A percentile compares a stretch with the other conserved stretches of the same genome.
phyloP scores from a whole-genome alignment of 2,113 vertebrate genomes.

The Loxodonta africana region DNA sequence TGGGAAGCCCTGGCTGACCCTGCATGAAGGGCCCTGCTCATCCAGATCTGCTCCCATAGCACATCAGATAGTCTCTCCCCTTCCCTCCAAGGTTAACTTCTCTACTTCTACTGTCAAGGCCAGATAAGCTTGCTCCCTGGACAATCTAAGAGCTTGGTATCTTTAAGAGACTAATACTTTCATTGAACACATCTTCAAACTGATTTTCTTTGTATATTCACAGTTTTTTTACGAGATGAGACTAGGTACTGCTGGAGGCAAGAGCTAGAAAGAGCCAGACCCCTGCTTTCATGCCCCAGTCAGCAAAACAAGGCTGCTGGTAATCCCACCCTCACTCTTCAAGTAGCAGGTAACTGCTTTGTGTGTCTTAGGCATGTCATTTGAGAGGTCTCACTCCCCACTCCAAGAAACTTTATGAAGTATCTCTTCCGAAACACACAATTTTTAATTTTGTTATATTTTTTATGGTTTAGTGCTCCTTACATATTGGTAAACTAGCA shows the following conservation, averaged over 20 bases:
- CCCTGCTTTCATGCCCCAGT: not conserved
- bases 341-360: not conserved
- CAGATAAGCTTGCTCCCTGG: not conserved
- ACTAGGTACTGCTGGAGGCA: not conserved
- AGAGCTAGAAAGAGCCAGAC: not conserved
- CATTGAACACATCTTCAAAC: not conserved
- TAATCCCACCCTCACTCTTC: not conserved
- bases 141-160: not conserved
- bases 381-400: not conserved
- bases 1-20: not conserved
- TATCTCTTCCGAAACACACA: not conserved
- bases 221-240: not conserved
- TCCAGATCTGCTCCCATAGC: not conserved
- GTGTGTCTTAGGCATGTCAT: not conserved
- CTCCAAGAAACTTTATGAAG: not conserved
- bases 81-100: not conserved
- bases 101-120: not conserved
- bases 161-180: not conserved
- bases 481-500: not conserved
- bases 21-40: not conserved
- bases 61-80: not conserved
- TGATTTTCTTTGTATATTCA: not conserved
- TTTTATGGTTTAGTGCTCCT: not conserved
- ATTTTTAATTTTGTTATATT: not conserved
- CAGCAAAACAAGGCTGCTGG: not conserved